Conservation (phyloP, 2,113 vertebrate genomes). For the Morone chrysops region DNA sequence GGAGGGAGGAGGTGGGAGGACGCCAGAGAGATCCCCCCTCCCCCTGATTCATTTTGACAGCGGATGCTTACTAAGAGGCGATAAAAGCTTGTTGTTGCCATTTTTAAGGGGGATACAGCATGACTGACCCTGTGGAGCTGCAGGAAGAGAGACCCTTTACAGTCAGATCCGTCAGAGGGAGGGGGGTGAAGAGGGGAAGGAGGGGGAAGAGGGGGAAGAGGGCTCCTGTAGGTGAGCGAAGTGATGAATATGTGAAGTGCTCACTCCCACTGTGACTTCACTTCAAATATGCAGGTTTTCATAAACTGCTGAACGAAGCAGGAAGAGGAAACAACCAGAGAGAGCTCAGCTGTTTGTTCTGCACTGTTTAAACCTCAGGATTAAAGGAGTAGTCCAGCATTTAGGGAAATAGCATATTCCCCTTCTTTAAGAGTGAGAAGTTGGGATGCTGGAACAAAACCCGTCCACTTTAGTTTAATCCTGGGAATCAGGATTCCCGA, state of each 20-base stretch:
- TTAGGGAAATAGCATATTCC: not conserved
- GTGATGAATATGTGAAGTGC: constrained; percentile 53
- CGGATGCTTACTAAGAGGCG: constrained; percentile 48
- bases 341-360: not conserved
- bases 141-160: constrained; percentile 26
- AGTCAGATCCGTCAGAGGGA: constrained; percentile 17
- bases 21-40: constrained; percentile 18
- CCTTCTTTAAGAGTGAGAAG: not conserved
- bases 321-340: not conserved
- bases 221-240: constrained; percentile 38
- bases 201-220: not conserved
- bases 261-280: constrained; percentile 42
- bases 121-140: constrained; percentile 26
- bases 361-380: not conserved
- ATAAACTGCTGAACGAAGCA: constrained; percentile 51
- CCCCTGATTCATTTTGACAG: constrained; percentile 53
- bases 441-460: not conserved
- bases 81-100: constrained; percentile 53
- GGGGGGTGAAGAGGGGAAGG: not conserved
- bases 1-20: not conserved
- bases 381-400: not conserved
- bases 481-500: too few relatives aligned
- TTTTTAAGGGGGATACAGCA: constrained; percentile 23
- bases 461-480: too few relatives aligned
- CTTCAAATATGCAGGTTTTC: constrained; percentile 33